phyloP scores from a whole-genome alignment of 2,113 vertebrate genomes.

The Phalacrocorax pelagicus region DNA sequence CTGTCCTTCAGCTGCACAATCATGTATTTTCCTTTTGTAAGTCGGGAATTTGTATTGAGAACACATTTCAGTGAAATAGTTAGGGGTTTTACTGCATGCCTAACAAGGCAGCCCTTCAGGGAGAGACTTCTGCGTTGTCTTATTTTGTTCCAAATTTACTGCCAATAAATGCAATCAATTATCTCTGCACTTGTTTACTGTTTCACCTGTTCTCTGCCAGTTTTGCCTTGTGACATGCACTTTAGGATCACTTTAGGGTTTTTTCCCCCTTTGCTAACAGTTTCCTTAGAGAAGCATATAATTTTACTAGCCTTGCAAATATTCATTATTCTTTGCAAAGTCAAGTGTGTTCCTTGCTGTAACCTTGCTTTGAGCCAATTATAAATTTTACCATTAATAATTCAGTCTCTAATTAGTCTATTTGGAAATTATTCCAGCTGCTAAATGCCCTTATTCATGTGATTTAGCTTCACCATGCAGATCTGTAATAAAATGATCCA shows the following conservation, averaged over 20 bases:
- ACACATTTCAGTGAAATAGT: neutral
- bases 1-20: constrained; percentile 11
- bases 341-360: constrained; percentile 18
- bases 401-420: constrained; percentile 41
- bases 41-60: constrained; percentile 18
- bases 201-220: neutral
- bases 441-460: constrained; percentile 24
- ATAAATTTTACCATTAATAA: constrained; percentile 47
- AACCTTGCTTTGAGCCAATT: constrained; percentile 44
- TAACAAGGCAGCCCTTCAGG: constrained; percentile 39
- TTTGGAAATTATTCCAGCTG: constrained; percentile 51
- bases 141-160: constrained; percentile 32
- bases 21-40: constrained; percentile 1
- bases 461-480: neutral
- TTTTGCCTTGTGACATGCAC: constrained; percentile 2
- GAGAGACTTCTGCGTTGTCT: neutral
- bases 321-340: constrained; percentile 43
- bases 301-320: constrained; percentile 47
- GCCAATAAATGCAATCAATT: constrained; percentile 39
- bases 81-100: neutral
- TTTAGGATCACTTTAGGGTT: neutral
- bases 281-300: constrained; percentile 3
- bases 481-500: neutral
- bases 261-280: neutral
- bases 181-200: constrained; percentile 2